Base-by-base conservation (phyloP, 30 jellyfish, hydroid and myxozoan genomes). In the Cassiopea andromeda region DNA sequence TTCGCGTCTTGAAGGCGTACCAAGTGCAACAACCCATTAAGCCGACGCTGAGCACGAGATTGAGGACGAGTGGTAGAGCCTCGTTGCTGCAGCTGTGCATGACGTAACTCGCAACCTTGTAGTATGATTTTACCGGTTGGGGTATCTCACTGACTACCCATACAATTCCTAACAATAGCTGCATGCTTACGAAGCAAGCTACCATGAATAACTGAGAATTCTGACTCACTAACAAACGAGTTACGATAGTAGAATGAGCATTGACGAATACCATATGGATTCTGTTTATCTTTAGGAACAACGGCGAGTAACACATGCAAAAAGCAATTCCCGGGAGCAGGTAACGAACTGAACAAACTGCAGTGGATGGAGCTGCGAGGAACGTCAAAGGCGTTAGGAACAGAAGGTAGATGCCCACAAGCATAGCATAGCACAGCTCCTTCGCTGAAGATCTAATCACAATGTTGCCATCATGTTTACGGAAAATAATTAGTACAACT, bases 1-100 rank as follows among this genome's bases (percentile, higher is more conserved):
- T 90, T 73, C 99, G 93, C 71, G 97, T 91, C 69, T 91, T 95
- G 76, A 90, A 95, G 71, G 98, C 98, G 69, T 85, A 73, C 83
- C 93, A 83, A 2, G 98, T 88, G 85, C 98, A 91, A 80, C 90
- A 95, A 48, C 87, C 48, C 97, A 95, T 91, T 66, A 95, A 84
- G 67, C 92, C 88, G 83, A 91, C 92, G 84, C 97, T 91, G 68
- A 91, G 85, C 54, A 93, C 18, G 1, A 95, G 88, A 58, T 91
- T 87, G 80, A 95, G 75, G 15, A 91, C 61, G 44, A 87, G 73
- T 2, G 98, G 93, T 60, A 85, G 58, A 49, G 94, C 74, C 16
- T 82, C 95, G 46, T 87, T 90, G 27, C 77, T 75, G 81, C 99
- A 95, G 58, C 87, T 92, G 1, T 49, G 69, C 17, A 80, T 50